Base-by-base conservation (phyloP, 2,797 vertebrate genomes). In the Odontamblyopus rebecca region DNA sequence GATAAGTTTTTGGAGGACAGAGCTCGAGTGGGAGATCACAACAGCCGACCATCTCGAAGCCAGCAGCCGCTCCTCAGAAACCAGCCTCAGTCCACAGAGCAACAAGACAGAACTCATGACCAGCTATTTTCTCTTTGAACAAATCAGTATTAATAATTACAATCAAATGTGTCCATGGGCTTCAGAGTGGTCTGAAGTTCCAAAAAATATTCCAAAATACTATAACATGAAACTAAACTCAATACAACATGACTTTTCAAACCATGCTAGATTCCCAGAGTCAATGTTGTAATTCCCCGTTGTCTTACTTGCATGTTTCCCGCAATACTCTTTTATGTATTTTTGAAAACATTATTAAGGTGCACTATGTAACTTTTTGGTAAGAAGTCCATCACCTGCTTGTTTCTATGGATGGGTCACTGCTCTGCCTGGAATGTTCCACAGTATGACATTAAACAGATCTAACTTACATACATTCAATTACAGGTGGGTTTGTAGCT, bases 1-100 rank as follows among this genome's bases (percentile, higher is more conserved):
- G 92, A 94, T 69, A 86, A 80, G 79, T 95, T 95, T 76, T 81
- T 95, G 75, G 86, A 93, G 9, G 81, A 93, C 62, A 87, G 92
- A 61, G 91, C 85, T 0, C 90, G 79, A 70, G 70, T 61, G 0
- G 83, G 82, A 4, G 87, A 93, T 57, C 76, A 83, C 50, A 72
- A 68, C 23, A 51, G 63, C 62, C 85, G 86, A 41, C 15, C 70
- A 0, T n/a, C 69, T 15, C 38, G 9, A 63, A 41, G 27, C 53
- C 68, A 74, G 0, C 30, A 79, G 1, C 68, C 82, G 18, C 51
- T 81, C 0, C 70, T 87, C 69, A 82, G 82, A 64, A 79, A 71
- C 1, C 82, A 75, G 0, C 44, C 76, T 2, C 81, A 78, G 38
- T 75, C 91, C 1, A 35, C 76, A 67, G 78, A 5, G 66, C 81